Conservation (phyloP, 2,113 vertebrate genomes). For the Nothoprocta pentlandii region DNA sequence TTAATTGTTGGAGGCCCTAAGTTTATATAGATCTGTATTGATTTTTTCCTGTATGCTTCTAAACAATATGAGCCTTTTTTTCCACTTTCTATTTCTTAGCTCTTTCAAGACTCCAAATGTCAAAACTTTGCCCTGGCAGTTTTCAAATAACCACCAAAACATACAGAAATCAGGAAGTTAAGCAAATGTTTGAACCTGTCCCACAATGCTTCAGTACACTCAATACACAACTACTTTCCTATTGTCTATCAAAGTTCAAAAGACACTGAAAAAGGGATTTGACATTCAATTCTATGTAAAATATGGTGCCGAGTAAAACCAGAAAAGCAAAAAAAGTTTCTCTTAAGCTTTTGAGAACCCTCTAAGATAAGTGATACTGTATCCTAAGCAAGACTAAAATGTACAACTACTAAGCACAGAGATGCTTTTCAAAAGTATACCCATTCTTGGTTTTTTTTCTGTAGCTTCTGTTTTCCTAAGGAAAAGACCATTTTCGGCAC, state of each 20-base stretch:
- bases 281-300: not conserved
- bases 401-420: not conserved
- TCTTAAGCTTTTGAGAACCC: fast-evolving
- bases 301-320: not conserved
- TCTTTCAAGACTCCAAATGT: not conserved
- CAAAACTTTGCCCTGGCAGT: not conserved
- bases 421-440: not conserved
- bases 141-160: not conserved
- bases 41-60: not conserved
- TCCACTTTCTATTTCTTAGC: not conserved
- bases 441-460: not conserved
- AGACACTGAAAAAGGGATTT: not conserved
- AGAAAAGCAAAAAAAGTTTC: not conserved
- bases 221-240: not conserved
- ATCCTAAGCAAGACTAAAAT: not conserved
- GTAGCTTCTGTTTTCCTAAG: fast-evolving
- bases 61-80: not conserved
- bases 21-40: fast-evolving
- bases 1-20: not conserved
- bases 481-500: not conserved
- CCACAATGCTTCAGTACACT: not conserved
- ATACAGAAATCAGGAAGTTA: not conserved
- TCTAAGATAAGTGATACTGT: not conserved
- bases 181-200: not conserved
- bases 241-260: not conserved